phyloP scores from a whole-genome alignment of 2,113 vertebrate species.

The Camelus bactrianus region DNA sequence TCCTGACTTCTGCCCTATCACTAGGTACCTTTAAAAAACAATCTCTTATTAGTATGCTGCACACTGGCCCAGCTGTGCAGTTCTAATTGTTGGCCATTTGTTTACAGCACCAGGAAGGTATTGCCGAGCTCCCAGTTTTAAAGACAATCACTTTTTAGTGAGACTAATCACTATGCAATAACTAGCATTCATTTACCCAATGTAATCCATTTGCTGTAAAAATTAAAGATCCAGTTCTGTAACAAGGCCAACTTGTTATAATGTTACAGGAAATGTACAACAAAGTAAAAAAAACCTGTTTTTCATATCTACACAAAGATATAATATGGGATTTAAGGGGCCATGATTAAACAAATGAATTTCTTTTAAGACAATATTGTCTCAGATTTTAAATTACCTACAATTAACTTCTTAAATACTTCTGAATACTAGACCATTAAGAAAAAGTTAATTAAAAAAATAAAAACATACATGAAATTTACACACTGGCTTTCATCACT shows the following conservation, averaged over 20 bases:
- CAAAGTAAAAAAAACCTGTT: constrained; percentile 27
- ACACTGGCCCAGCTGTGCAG: not conserved
- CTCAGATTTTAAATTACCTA: not conserved
- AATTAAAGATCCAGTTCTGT: not conserved
- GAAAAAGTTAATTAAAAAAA: not conserved
- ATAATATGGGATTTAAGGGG: not conserved
- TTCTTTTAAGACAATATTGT: not conserved
- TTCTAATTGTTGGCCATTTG: not conserved
- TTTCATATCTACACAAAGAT: not conserved
- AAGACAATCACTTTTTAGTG: not conserved
- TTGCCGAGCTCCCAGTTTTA: not conserved
- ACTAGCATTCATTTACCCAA: not conserved
- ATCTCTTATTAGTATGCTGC: not conserved
- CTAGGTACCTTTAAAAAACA: not conserved
- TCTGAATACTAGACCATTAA: not conserved
- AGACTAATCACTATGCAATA: not conserved
- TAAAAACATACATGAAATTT: not conserved
- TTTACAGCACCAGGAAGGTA: not conserved
- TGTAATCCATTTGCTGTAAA: not conserved
- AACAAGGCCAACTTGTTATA: not conserved
- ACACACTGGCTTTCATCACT: not conserved
- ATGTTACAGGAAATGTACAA: not conserved
- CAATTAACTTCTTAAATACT: constrained; percentile 43
- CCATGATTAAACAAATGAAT: not conserved
- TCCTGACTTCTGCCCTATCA: not conserved